phyloP scores from a whole-genome alignment of 2,797 vertebrate genomes.

The Centroberyx gerrardi region DNA sequence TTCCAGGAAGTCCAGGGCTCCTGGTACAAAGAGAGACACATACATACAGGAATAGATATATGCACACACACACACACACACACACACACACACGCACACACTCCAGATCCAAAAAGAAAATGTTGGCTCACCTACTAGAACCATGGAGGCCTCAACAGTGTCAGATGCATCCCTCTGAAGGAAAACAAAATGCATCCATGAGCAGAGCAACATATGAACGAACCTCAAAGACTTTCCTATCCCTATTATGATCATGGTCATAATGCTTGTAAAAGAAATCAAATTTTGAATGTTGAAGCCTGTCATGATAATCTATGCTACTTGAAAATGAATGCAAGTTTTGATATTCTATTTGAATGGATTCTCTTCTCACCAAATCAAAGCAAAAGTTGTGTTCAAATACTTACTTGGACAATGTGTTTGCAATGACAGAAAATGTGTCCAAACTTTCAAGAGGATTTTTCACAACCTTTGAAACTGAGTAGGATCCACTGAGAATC shows the following conservation, averaged over 20 bases:
- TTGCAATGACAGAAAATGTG: not conserved
- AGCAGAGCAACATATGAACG: conserved; percentile 10
- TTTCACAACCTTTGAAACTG: not conserved
- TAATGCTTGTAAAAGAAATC: not conserved
- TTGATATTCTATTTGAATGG: not conserved
- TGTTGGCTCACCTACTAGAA: conserved; percentile 90
- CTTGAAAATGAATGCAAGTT: not conserved
- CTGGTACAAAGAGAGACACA: conserved; percentile 73
- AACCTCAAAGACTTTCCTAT: not conserved
- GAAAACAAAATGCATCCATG: conserved; percentile 24
- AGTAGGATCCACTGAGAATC: not conserved
- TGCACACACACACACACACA: not conserved
- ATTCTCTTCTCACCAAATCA: not conserved
- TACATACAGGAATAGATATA: not conserved
- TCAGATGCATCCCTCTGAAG: conserved; percentile 79
- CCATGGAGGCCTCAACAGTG: conserved; percentile 89
- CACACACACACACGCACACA: not conserved
- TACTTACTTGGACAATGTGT: not conserved
- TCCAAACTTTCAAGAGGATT: not conserved
- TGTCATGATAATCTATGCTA: not conserved
- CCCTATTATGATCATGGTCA: not conserved
- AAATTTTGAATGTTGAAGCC: not conserved
- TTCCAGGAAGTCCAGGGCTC: conserved; percentile 88
- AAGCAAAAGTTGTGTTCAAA: not conserved
- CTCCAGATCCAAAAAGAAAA: not conserved